Conservation (phyloP, 2,113 vertebrate genomes). For the Ginglymostoma cirratum region DNA sequence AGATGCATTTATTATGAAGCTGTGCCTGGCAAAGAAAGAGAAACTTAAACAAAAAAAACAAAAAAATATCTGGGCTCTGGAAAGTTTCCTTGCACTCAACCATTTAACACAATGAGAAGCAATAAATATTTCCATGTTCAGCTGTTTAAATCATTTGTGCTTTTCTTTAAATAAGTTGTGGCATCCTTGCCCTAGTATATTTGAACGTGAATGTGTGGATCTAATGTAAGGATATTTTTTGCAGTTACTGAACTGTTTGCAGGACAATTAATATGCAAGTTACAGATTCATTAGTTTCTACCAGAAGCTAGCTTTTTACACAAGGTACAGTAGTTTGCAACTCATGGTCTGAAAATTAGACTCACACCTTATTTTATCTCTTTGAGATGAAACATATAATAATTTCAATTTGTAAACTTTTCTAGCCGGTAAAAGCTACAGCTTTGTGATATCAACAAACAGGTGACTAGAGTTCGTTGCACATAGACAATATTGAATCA, state of each 20-base stretch:
- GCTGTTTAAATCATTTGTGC: neutral
- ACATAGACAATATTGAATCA: neutral
- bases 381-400: neutral
- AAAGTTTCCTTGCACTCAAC: neutral
- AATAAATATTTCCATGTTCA: slow-evolving; percentile 1
- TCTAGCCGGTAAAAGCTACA: neutral
- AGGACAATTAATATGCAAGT: neutral
- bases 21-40: slow-evolving; percentile 7
- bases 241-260: neutral
- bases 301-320: neutral
- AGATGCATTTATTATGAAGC: slow-evolving; percentile 33
- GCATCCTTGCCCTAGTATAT: neutral
- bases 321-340: too few relatives aligned
- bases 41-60: slow-evolving; percentile 15
- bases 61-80: neutral
- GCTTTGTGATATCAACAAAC: neutral
- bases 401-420: neutral
- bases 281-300: neutral
- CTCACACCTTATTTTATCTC: neutral
- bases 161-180: neutral
- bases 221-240: neutral
- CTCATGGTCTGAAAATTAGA: neutral
- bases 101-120: neutral
- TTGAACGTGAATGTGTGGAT: neutral
- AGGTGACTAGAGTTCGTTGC: neutral